Percentiles rank a stretch among this genome's conserved stretches.
Conservation (phyloP, 2,888 invertebrate genomes). For the Rhamnusium bicolor region DNA sequence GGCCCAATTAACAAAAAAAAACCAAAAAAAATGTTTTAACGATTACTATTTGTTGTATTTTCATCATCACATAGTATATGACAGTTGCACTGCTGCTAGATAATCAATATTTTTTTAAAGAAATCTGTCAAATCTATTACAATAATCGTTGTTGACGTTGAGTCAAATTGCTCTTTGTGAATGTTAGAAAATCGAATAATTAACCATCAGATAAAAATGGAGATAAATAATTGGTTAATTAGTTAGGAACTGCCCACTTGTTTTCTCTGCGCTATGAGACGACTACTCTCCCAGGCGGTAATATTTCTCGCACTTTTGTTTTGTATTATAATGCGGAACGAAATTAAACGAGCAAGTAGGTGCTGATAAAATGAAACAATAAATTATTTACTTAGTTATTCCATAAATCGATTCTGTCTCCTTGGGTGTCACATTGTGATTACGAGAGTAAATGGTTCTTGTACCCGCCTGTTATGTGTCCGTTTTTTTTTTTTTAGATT, state of each 20-base stretch:
- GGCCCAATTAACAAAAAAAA: too few relatives aligned
- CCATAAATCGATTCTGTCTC: not conserved
- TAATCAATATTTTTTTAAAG: too few relatives aligned
- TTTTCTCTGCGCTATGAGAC: too few relatives aligned
- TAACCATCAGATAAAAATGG: not conserved
- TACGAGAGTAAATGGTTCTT: not conserved
- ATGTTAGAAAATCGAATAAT: too few relatives aligned
- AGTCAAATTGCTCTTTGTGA: too few relatives aligned
- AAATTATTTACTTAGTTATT: not conserved
- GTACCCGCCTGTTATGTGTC: not conserved
- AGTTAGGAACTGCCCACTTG: not conserved
- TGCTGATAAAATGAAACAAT: constrained; percentile 3
- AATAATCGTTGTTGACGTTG: too few relatives aligned
- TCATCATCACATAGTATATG: too few relatives aligned
- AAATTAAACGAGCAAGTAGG: constrained; percentile 2
- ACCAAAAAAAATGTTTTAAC: too few relatives aligned
- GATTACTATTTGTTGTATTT: too few relatives aligned
- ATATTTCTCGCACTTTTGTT: not conserved
- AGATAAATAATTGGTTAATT: not conserved
- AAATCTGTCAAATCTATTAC: too few relatives aligned
- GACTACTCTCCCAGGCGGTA: not conserved
- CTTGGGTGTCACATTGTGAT: not conserved
- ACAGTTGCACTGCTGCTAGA: too few relatives aligned
- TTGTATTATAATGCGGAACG: not conserved
- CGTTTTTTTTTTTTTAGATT: not conserved